Evolutionary conservation across 2,113 vertebrate genomes (phyloP), one percentile per base, ranked within the genome.

Genomic region (Pavo muticus): DNA sequence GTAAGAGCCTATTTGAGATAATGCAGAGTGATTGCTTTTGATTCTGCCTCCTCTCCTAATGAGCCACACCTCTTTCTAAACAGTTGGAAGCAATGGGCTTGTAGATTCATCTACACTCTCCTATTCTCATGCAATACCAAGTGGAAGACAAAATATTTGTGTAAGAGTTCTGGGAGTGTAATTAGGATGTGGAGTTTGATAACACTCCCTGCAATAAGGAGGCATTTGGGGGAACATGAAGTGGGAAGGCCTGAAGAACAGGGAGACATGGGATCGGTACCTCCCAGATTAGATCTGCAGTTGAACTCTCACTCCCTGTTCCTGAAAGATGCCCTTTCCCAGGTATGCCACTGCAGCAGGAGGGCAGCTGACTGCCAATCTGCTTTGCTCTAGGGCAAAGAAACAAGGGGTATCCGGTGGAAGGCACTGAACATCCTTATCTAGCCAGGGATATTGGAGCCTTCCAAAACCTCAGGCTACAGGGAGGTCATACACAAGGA

Each of bases 131-230:
- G 39, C 48, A 60, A 50, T 69, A 88, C 20, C 40, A 69, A 88
- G 14, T 11, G n/a, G 67, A 95, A 90, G 17, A 75, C 56, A 84
- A 83, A 90, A 50, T 54, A 75, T 75, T 86, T 78, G 59, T 87
- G 44, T 42, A 84, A 94, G 88, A 93, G 74, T 88, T 70, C 65
- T 27, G 2, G 57, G 91, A 79, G 83, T 72, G 56, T 17, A n/a
- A 50, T 54, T 61, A 45, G 84, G 75, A 67, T 92, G 40, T 40
- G 44, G 69, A 73, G 63, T 47, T 79, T 94, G 83, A 73, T 60
- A 91, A 86, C 35, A 60, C 56, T 57, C 35, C 76, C 80, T 91
- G 80, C 68, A 77, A 56, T 27, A 54, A 61, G 78, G 75, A 91
- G 69, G n/a, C 47, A 32, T 91, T 35, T 65, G 45, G 63, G 63